Evolutionary conservation across 2,113 vertebrate genomes (phyloP), one percentile per base, ranked within the genome.

Genomic region (Zosterops borbonicus): DNA sequence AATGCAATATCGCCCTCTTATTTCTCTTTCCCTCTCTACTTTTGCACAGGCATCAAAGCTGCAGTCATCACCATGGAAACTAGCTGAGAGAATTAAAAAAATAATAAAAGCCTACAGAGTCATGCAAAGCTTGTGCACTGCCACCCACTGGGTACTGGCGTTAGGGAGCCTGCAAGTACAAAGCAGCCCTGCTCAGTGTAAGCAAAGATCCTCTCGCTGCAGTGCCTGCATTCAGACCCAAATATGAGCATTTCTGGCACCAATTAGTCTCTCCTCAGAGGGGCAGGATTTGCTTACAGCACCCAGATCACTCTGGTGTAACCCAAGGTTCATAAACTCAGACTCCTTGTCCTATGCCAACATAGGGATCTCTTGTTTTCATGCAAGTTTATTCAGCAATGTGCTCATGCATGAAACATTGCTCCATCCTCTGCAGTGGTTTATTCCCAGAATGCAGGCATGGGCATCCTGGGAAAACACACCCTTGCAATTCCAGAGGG

Each of bases 1-100:
- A 94, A 97, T 81, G 62, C 87, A 96, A 82, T 49, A 90, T 95
- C 96, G 97, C 97, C 97, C 98, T 97, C 97, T 94, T 86, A 94
- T 83, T 95, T 81, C 87, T 79, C 75, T 69, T 83, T 89, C 69
- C 55, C 80, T 81, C 84, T 65, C 70, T 69, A 52, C 94, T 96
- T 94, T 17, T 47, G 83, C 85, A 89, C 80, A 86, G 96, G 93
- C 89, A 95, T 93, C 94, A 97, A 97, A 97, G 92, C 97, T 95
- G 96, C 97, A 98, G 92, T 70, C 93, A 98, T 99, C 98, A 96
- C 99, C 98, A 99, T 99, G 98, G 99, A 98, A 99, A 99, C 99
- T 96, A 97, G 98, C 93, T 94, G 69, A 65, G 71, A 96, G 97
- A 97, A 97, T 73, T 92, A 10, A 69, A 74, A 68, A 59, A 52